phyloP scores from a whole-genome alignment of 2,113 vertebrate genomes.

The Spermophilus dauricus region DNA sequence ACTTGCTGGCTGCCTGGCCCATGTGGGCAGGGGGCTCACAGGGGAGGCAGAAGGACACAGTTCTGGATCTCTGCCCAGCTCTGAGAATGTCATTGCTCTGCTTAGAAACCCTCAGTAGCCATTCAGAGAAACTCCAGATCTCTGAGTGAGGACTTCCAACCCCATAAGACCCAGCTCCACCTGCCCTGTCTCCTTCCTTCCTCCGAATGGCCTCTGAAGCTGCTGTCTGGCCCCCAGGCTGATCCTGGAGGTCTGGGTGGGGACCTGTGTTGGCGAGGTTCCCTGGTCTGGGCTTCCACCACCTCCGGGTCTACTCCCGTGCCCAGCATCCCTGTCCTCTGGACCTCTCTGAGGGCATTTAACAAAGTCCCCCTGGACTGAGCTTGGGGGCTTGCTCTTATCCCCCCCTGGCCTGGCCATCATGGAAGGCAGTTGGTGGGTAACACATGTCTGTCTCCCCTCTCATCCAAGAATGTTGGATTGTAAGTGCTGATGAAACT shows the following conservation, averaged over 20 bases:
- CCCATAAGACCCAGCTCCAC: no score
- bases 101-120: neutral
- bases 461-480: neutral
- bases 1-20: neutral
- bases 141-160: neutral
- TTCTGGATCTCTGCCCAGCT: rapidly evolving
- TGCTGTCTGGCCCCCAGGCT: neutral
- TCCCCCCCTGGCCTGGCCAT: neutral
- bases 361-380: neutral
- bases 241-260: neutral
- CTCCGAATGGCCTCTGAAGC: neutral
- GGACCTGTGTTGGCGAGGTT: neutral
- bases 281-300: neutral
- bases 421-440: neutral
- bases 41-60: neutral
- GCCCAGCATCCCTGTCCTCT: neutral
- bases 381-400: neutral
- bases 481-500: neutral
- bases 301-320: neutral
- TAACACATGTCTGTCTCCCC: neutral
- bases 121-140: neutral
- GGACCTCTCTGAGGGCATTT: neutral
- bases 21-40: neutral
- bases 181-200: neutral
- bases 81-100: neutral